phyloP scores from a whole-genome alignment of 1,140 invertebrate genomes.

The Grapholita molesta region DNA sequence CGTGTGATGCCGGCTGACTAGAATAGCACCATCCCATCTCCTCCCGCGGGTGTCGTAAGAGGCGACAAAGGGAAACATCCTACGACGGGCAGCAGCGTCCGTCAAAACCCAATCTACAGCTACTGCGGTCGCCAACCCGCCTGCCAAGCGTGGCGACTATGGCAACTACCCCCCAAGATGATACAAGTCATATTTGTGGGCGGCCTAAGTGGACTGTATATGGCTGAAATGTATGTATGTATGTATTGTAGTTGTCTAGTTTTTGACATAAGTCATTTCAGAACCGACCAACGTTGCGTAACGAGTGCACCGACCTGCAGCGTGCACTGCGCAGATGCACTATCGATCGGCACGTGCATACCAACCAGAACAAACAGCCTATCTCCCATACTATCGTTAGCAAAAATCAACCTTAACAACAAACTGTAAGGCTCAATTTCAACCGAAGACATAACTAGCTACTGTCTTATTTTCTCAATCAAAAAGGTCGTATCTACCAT shows the following conservation, averaged over 20 bases:
- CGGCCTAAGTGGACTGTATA: no score
- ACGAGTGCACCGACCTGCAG: constrained; percentile 52
- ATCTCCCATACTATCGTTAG: neutral
- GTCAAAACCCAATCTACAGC: no score
- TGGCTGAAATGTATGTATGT: neutral
- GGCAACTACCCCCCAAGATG: no score
- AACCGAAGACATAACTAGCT: neutral
- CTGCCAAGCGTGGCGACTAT: no score
- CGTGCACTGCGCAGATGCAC: constrained; percentile 51
- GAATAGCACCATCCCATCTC: no score
- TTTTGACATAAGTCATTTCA: neutral
- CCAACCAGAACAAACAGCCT: neutral
- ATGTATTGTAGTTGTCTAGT: neutral
- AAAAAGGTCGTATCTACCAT: neutral
- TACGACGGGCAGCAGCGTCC: no score
- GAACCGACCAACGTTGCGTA: constrained; percentile 32
- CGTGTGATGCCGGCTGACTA: no score
- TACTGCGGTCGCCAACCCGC: no score
- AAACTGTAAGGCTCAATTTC: neutral
- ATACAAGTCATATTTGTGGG: no score
- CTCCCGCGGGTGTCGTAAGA: no score
- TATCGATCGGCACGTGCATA: constrained; percentile 50
- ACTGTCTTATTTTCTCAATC: no score
- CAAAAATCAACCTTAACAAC: neutral
- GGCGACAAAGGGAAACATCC: no score